Evolutionary conservation across 2,888 invertebrate species (phyloP).

Genomic region (Chesias legatella): DNA sequence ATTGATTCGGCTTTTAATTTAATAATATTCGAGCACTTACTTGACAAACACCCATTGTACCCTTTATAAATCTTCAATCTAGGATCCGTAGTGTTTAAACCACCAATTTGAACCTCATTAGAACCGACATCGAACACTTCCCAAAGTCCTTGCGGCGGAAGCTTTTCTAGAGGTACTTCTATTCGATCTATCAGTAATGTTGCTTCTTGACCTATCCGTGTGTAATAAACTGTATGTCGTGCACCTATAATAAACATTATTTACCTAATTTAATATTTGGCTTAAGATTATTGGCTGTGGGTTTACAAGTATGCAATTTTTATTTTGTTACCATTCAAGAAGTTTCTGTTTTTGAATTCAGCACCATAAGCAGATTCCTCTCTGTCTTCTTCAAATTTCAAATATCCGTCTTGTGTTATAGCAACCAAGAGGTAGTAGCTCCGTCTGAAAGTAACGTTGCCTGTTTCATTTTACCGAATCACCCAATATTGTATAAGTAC

Average conservation of each 20-base stretch:
- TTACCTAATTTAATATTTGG: not conserved
- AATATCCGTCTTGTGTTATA: conserved; percentile 89
- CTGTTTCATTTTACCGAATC: no score
- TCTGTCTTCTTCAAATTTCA: conserved; percentile 92
- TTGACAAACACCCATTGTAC: conserved; percentile 94
- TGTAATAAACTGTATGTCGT: conserved; percentile 86
- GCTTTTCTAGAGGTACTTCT: conserved; percentile 84
- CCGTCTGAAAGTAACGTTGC: conserved; percentile 74
- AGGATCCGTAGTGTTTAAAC: conserved; percentile 91
- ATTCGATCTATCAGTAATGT: conserved; percentile 88
- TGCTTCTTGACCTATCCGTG: conserved; percentile 85
- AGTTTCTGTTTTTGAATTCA: conserved; percentile 87
- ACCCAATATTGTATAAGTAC: no score
- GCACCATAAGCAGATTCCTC: conserved; percentile 87
- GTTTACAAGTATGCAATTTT: not conserved
- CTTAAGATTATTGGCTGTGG: not conserved
- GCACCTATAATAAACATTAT: conserved; percentile 73
- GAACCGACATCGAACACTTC: conserved; percentile 85
- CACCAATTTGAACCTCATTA: conserved; percentile 93
- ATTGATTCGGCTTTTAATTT: no score
- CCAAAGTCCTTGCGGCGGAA: conserved; percentile 84
- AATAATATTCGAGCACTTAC: conserved; percentile 78
- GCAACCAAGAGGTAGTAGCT: conserved; percentile 92
- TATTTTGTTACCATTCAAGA: conserved; percentile 86
- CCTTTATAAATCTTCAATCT: conserved; percentile 91